phyloP scores from a whole-genome alignment of 2,888 invertebrate genomes.

The Torymus texanus region DNA sequence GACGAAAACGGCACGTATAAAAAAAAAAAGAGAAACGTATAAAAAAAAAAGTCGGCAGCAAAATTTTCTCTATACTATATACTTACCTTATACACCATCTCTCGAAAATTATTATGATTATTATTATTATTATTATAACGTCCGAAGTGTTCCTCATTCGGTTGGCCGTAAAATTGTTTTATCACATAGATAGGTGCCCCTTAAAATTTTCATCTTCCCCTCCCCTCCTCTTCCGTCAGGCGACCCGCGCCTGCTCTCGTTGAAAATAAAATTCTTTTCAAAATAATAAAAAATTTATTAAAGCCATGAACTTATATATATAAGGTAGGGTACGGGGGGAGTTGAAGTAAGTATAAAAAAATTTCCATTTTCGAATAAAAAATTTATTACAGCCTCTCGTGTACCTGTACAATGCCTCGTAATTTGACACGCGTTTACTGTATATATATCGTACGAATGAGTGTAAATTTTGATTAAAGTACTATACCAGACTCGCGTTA shows the following conservation, averaged over 20 bases:
- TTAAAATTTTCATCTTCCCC: constrained; percentile 33
- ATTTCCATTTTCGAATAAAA: constrained; percentile 11
- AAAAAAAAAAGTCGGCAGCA: not conserved
- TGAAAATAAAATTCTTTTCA: constrained; percentile 36
- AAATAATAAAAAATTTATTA: constrained; percentile 40
- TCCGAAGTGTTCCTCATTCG: constrained; percentile 3
- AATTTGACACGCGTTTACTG: not conserved
- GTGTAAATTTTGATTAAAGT: no score
- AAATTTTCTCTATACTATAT: not conserved
- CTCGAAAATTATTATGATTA: constrained; percentile 31
- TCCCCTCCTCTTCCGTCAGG: no score
- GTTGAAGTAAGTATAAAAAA: constrained; percentile 9
- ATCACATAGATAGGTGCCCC: constrained; percentile 24
- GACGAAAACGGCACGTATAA: no score
- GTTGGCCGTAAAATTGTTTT: constrained; percentile 28
- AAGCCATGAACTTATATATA: constrained; percentile 15
- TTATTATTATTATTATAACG: no score
- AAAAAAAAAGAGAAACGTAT: not conserved
- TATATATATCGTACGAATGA: no score
- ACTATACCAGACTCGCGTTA: no score
- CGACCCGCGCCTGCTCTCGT: no score
- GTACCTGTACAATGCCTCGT: not conserved
- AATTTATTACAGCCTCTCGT: not conserved
- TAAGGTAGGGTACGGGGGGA: not conserved
- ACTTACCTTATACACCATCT: no score